Base-by-base conservation (phyloP, 1,140 invertebrate species). In the Lepidurus packardi region DNA sequence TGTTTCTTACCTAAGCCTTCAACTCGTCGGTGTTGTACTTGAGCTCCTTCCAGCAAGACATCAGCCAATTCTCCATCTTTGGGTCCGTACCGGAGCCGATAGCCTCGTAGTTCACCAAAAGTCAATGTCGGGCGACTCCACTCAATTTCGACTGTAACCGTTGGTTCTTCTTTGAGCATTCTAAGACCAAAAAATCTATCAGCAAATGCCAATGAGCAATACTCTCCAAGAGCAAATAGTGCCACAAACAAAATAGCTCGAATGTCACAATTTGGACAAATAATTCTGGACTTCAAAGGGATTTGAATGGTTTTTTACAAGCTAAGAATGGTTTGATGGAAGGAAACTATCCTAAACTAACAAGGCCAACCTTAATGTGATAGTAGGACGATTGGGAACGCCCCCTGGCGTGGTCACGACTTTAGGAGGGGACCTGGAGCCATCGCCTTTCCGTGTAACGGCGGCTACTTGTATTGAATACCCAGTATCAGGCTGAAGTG, bases 391-490 rank as follows among this genome's bases (percentile, higher is more conserved):
- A 78, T 92, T 92, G 16, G 95, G 95, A 65, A 97, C 95, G 81
- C 97, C 96, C 10, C 96, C 96, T 24, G 94, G 95, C 4, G 96
- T 98, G 85, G 90, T 92, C 0, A 96, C 91, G 73, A 90, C 90
- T 74, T 92, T 91, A 4, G 93, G 92, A 78, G 89, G 85, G 83
- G 95, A 97, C 76, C 95, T 87, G 83, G 94, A 91, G 4, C 97
- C 97, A 85, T 98, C 96, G 6, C 96, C 96, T 85, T 97, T 98
- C 74, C 96, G 89, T 0, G 96, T 98, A 42, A 97, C 86, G 0
- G 95, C 97, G 0, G 95, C 94, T 41, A 98, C 95, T 87, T 96
- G 93, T 16, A 95, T 90, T n/a, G 91, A 90, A 84, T 98, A 98
- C 73, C 90, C 89, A 0, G 96, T 98, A 82, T 98, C 95, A 0